phyloP scores from a whole-genome alignment of 1,140 invertebrate genomes.

The Drosophila bifasciata region DNA sequence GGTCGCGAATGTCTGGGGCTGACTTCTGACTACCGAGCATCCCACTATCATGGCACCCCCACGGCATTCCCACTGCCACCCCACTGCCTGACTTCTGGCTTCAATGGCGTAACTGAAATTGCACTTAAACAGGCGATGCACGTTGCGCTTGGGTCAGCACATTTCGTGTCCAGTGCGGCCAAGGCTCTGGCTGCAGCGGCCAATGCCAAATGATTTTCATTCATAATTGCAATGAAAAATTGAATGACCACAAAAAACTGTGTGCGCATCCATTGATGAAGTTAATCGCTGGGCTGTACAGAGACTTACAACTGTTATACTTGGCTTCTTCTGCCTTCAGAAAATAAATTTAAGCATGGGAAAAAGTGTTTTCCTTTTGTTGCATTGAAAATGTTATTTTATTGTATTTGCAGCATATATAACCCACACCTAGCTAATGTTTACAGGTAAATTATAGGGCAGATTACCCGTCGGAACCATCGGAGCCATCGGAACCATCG shows the following conservation, averaged over 20 bases:
- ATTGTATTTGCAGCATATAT: too few relatives aligned
- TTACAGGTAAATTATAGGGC: too few relatives aligned
- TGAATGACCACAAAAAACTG: slow-evolving; percentile 33
- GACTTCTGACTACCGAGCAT: slow-evolving; percentile 4
- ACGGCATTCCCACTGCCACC: slow-evolving; percentile 3
- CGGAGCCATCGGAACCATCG: too few relatives aligned
- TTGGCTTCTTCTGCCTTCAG: too few relatives aligned
- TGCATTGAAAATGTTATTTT: too few relatives aligned
- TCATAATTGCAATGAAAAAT: slow-evolving; percentile 56
- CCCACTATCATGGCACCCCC: background rate
- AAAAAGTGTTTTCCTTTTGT: too few relatives aligned
- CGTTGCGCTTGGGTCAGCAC: slow-evolving; percentile 45
- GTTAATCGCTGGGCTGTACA: slow-evolving; percentile 43
- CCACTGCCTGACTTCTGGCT: background rate
- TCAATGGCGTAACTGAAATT: slow-evolving; percentile 7
- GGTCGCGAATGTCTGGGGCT: slow-evolving; percentile 38
- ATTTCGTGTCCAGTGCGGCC: background rate
- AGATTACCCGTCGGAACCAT: too few relatives aligned
- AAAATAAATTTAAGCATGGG: too few relatives aligned
- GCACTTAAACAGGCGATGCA: slow-evolving; percentile 48
- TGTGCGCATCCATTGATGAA: slow-evolving; percentile 25
- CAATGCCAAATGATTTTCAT: slow-evolving; percentile 33
- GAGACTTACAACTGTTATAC: too few relatives aligned
- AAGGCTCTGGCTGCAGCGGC: too few relatives aligned
- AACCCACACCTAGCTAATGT: too few relatives aligned